phyloP scores from a whole-genome alignment of 2,797 vertebrate species.

The Chelonia mydas region DNA sequence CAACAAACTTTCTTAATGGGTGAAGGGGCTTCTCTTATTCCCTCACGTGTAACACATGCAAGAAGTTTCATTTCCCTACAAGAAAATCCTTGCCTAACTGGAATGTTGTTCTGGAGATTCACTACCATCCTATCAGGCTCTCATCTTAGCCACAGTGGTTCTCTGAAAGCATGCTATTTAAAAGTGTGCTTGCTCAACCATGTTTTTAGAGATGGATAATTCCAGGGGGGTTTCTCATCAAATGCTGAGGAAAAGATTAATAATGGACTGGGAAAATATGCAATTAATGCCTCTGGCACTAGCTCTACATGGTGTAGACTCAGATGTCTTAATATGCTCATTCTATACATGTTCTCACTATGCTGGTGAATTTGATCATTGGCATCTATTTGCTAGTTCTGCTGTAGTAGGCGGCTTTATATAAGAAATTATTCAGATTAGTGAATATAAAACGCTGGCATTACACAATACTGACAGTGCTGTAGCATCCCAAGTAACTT shows the following conservation, averaged over 20 bases:
- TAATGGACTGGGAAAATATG: neutral
- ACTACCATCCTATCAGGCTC: neutral
- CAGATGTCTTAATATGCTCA: neutral
- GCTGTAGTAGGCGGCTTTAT: neutral
- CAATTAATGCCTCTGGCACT: conserved; percentile 23
- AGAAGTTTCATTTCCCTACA: neutral
- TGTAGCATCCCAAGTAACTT: neutral
- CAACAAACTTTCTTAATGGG: neutral
- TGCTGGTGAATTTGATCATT: neutral
- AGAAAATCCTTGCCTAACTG: neutral
- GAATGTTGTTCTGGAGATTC: neutral
- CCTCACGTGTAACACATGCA: neutral
- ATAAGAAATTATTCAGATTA: neutral
- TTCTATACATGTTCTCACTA: neutral
- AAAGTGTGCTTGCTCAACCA: neutral
- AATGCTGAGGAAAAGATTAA: conserved; percentile 42
- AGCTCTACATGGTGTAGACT: neutral
- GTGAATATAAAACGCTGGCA: neutral
- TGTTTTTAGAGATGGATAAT: neutral
- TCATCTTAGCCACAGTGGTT: neutral
- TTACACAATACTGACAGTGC: neutral
- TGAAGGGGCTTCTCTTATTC: neutral
- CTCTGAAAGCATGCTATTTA: neutral
- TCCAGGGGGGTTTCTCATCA: neutral
- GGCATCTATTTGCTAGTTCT: neutral